Evolutionary conservation across 1,140 invertebrate species (phyloP).

Genomic region (Adelges cooleyi): DNA sequence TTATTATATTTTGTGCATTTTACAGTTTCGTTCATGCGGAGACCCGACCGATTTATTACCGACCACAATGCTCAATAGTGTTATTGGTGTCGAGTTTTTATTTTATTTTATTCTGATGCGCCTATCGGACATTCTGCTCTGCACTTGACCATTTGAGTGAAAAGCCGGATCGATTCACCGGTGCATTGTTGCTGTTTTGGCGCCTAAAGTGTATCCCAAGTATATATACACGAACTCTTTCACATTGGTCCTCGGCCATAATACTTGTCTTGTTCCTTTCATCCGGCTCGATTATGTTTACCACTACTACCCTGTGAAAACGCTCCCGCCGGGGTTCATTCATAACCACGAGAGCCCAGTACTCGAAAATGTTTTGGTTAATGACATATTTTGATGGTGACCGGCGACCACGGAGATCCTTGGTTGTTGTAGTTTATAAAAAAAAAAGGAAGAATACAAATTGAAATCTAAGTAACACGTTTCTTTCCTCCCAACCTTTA

Average conservation of each 20-base stretch:
- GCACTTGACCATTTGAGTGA: neutral
- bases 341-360: neutral
- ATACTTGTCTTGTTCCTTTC: neutral
- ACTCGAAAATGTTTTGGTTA: neutral
- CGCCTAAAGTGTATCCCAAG: neutral
- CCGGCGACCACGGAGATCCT: too few relatives aligned
- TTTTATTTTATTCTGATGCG: neutral
- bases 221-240: constrained; percentile 18
- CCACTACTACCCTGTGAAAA: neutral
- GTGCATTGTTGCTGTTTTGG: constrained; percentile 1
- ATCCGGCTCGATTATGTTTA: neutral
- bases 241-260: neutral
- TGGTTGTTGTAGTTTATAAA: too few relatives aligned
- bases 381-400: too few relatives aligned
- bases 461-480: too few relatives aligned
- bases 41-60: neutral
- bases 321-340: neutral
- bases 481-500: too few relatives aligned
- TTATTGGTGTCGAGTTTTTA: neutral
- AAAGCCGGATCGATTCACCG: neutral
- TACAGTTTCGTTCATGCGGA: constrained; percentile 20
- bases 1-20: constrained; percentile 10
- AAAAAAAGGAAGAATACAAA: too few relatives aligned
- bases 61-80: constrained; percentile 2
- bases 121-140: constrained; percentile 1